Percentiles rank a stretch among this genome's conserved stretches.
These are phyloP conservation scores for Ceratosolen solmsi DNA, from an alignment of 1,140 invertebrate species.

Conservation along the genomic window DNA sequence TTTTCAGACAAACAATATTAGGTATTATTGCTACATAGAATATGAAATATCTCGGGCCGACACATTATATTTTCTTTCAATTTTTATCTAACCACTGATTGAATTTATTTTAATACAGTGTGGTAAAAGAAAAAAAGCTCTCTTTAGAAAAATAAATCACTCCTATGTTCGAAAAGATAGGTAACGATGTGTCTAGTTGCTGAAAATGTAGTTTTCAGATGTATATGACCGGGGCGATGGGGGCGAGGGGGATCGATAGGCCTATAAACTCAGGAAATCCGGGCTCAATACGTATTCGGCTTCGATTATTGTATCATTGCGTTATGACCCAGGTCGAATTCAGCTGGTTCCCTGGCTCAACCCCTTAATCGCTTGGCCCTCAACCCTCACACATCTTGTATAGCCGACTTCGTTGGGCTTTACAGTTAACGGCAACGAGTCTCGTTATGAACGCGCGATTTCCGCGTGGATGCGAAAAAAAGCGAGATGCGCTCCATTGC, in stretches of 20 bases:
- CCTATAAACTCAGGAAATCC: not conserved
- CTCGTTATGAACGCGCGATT: not conserved
- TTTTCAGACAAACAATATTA: no score
- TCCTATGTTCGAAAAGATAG: no score
- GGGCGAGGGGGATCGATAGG: not conserved
- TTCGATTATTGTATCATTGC: slow-evolving; percentile 26
- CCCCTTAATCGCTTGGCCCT: not conserved
- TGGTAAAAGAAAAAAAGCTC: no score
- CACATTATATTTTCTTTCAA: no score
- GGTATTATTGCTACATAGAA: no score
- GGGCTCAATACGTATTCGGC: not conserved
- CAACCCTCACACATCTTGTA: not conserved
- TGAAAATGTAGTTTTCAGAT: no score
- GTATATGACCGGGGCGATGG: no score
- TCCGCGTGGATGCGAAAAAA: not conserved
- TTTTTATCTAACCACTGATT: no score
- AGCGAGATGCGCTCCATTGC: not conserved
- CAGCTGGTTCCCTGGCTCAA: not conserved
- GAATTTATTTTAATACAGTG: no score
- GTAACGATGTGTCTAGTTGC: no score
- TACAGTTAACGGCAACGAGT: not conserved
- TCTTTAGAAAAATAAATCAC: no score
- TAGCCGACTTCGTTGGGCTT: not conserved
- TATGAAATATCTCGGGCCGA: no score
- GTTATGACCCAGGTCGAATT: not conserved